Evolutionary conservation across 35 echinoderm and acorn worm genomes (phyloP).

Genomic region (Ophiothrix spiculata): DNA sequence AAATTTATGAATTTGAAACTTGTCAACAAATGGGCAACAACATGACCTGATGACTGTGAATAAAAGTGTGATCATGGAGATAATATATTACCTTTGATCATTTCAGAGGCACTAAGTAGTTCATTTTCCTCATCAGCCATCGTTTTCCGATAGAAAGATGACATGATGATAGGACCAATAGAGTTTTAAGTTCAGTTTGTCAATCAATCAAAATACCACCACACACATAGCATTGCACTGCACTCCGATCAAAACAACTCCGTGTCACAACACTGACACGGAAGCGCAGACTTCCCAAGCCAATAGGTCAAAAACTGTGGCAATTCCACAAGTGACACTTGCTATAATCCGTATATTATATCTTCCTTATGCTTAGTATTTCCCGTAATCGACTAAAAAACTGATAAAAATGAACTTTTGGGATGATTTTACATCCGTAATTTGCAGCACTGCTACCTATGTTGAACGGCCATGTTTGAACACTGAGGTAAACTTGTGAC

Average conservation of each 20-base stretch:
- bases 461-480: constrained; percentile 71
- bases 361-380: neutral
- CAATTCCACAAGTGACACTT: neutral
- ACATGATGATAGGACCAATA: no score
- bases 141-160: neutral
- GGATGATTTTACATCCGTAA: constrained; percentile 22
- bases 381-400: neutral
- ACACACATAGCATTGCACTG: no score
- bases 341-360: constrained; percentile 11
- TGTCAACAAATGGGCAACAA: no score
- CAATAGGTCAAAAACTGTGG: neutral
- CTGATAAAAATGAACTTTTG: constrained; percentile 10
- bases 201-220: no score
- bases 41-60: no score
- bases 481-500: constrained; percentile 44
- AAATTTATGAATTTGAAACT: no score
- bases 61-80: no score
- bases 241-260: neutral
- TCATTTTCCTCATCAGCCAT: constrained; percentile 74
- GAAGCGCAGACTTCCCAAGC: neutral
- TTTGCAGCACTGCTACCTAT: constrained; percentile 17
- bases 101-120: constrained; percentile 93
- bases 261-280: no score
- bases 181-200: no score
- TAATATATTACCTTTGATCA: constrained; percentile 92